Evolutionary conservation across 1,140 invertebrate species (phyloP), one percentile per base, ranked within the genome.

Genomic region (Heliconius hewitsoni): DNA sequence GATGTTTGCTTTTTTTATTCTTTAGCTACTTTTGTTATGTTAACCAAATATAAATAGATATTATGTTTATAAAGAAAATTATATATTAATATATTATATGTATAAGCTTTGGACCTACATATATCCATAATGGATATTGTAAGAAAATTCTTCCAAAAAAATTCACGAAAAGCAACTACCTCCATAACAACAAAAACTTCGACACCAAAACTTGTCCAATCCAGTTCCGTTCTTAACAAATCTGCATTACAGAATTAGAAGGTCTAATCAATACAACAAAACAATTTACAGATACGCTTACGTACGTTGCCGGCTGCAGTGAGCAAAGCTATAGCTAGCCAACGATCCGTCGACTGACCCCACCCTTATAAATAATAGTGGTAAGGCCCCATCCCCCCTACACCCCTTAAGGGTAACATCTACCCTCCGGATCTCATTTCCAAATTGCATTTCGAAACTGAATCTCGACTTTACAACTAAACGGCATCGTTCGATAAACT

Each of bases 281-380:
- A 90, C 89, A 89, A 91, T 90, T 86, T 86, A 82, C 78, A 82
- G 82, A 87, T 84, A 86, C 84, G 86, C 86, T 89, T 86, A 86
- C 84, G 78, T 85, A 87, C 85, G 85, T 87, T 87, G 86, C 79
- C 83, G 85, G 85, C 84, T 89, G 86, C 87, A 88, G 86, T 83
- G 83, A 85, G 84, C 84, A 74, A 83, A 82, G 81, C 84, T 89
- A 85, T 86, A 84, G 83, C 87, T 81, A 86, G 88, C 89, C 81
- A 86, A 85, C 89, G 89, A 92, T 89, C 90, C 88, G 86, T 88
- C 85, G 86, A 86, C 91, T 93, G 92, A 94, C 92, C 89, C 92
- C 89, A 89, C 92, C 92, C 92, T 92, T 94, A 94, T 94, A 94
- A 94, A 94, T 94, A 93, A 93, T 93, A 94, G 91, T 92, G 91